Evolutionary conservation across 2,113 vertebrate species (phyloP), one percentile per base, ranked within the genome.

Genomic region (Lichenostomus cassidix): DNA sequence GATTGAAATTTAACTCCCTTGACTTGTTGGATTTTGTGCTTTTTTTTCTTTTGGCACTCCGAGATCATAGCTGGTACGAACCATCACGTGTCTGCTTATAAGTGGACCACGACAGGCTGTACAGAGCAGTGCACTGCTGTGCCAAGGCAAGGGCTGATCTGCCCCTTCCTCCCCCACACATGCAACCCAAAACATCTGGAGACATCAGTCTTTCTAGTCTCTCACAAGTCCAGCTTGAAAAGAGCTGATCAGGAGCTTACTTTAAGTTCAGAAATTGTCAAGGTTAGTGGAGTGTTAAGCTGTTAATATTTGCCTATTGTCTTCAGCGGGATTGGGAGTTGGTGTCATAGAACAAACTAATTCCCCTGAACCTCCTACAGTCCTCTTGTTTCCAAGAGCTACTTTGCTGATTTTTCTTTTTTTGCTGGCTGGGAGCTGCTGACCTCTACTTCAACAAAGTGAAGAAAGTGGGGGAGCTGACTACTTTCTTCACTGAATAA

Each of bases 281-380:
- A 88, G 47, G 46, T 79, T 65, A 70, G 46, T 11, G 16, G 37
- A 91, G 37, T 49, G 31, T 46, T 63, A 83, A 83, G 50, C 55
- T 83, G 82, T 70, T 90, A 94, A 80, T 90, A 86, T 88, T 90
- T 92, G 62, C 85, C 75, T 56, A 70, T 37, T 55, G 64, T 42
- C 39, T 85, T 83, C n/a, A 56, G 55, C 0, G 0, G 33, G 55
- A 83, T 5, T 81, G 27, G 55, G 18, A 55, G 31, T 10, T 53
- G n/a, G 59, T 87, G 56, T 49, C 6, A 6, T 22, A 55, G 2
- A 52, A 75, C 63, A 89, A 62, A 68, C 42, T 65, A 73, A 76
- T 50, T 83, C 14, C 37, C 8, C 42, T 28, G 31, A 83, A 62
- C 23, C 44, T 84, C 74, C 37, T 79, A 64, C 31, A 76, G 12